Base-by-base conservation (phyloP, 2,888 invertebrate species). In the Xylota segnis region DNA sequence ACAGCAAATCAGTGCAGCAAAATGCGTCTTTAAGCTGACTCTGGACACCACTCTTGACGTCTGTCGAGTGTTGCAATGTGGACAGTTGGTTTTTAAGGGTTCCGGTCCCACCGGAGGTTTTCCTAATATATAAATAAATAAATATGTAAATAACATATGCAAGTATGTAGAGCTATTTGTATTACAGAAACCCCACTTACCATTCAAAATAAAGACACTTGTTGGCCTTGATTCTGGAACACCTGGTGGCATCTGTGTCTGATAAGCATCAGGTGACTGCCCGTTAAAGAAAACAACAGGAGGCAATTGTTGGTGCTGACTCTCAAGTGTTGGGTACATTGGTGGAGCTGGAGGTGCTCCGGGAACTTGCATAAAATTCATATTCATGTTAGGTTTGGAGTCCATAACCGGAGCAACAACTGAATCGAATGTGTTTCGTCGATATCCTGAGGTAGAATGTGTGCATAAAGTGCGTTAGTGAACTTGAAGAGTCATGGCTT, bases 1-100 rank as follows among this genome's bases (percentile, higher is more conserved):
- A 18, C 89, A 89, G 27, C 89, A 72, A 0, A 78, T 58, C 4
- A 89, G 10, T 0, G 90, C 90, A n/a, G 88, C 74, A 5, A 87
- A 27, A 68, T 90, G 89, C 7, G 89, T 88, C 40, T 58, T 87
- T 10, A 82, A 63, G 5, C 83, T 89, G 7, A 87, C 52, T 7
- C 87, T 87, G 4, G 72, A 86, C 9, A 87, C 87, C 5, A 89
- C 43, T 14, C 86, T 88, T 9, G 90, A 87, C 27, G 75, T 65
- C 75, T 87, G 88, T 10, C 54, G 34, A 4, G 50, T 74, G 23
- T 68, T 61, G 59, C 89, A 90, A 34, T 87, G 59, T 4, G 88
- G 89, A 18, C 90, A 89, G 4, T 29, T 70, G 56, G 88, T 37
- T 50, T 77, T 78, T 29, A 88, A 83, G 14, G 88, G 58, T 23